A percentile compares a stretch with the other conserved stretches of the same genome.
These are phyloP conservation scores for Trematocara stigmaticum DNA, from an alignment of 2,113 vertebrate species.

Conservation along the genomic window DNA sequence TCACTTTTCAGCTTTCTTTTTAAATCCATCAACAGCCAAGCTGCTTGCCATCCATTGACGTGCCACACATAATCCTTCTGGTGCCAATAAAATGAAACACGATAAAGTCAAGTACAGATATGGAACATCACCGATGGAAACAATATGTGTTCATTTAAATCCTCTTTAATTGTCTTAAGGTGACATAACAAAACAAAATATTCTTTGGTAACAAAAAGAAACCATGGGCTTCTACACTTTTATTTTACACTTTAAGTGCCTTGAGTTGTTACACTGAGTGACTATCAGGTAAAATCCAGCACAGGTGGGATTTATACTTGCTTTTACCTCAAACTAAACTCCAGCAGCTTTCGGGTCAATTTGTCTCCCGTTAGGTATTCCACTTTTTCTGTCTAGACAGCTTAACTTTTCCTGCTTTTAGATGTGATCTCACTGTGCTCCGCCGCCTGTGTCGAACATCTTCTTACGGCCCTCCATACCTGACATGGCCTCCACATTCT, in stretches of 20 bases:
- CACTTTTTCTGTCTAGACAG: neutral
- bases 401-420: neutral
- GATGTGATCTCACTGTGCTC: slow-evolving; percentile 55
- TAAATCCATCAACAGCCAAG: slow-evolving; percentile 18
- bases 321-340: neutral
- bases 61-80: neutral
- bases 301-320: neutral
- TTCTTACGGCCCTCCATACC: slow-evolving; percentile 99
- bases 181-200: slow-evolving; percentile 31
- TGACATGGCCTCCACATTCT: slow-evolving; percentile 98
- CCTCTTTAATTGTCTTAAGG: neutral
- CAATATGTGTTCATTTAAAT: neutral
- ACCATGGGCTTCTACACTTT: neutral
- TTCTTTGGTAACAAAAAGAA: slow-evolving; percentile 13
- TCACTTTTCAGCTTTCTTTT: neutral
- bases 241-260: neutral
- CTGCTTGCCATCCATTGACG: neutral
- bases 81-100: slow-evolving; percentile 12
- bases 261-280: neutral
- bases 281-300: neutral
- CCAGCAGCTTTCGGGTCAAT: neutral
- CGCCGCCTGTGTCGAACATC: slow-evolving; percentile 91
- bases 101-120: slow-evolving; percentile 23
- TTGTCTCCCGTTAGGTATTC: neutral
- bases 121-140: slow-evolving; percentile 5